Percentiles rank a stretch among this genome's conserved stretches.
phyloP scores from a whole-genome alignment of 2,888 invertebrate species.

The Tachystola acroxantha region DNA sequence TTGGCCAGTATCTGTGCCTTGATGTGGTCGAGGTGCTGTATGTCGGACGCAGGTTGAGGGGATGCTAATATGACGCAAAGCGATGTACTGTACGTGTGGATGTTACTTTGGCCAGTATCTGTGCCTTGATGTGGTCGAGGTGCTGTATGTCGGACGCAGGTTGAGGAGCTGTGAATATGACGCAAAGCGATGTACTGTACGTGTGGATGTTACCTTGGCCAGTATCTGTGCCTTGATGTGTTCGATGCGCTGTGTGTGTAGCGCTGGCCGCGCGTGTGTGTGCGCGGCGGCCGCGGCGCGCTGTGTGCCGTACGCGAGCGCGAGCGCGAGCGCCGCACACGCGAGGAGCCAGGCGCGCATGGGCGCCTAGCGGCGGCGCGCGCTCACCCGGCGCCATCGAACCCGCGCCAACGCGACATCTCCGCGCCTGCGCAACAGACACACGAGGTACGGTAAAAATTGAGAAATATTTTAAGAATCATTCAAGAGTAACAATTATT shows the following conservation, averaged over 20 bases:
- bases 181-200: conserved; percentile 49
- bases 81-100: no score
- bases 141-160: conserved; percentile 25
- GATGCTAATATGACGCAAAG: no score
- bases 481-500: not conserved
- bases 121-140: conserved; percentile 32
- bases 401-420: conserved; percentile 65
- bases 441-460: not conserved
- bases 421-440: conserved; percentile 44
- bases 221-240: conserved; percentile 32
- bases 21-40: no score
- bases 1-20: no score
- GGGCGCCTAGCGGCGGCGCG: conserved; percentile 45
- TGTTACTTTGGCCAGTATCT: no score
- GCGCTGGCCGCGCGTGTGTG: conserved; percentile 26
- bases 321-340: conserved; percentile 72
- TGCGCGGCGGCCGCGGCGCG: conserved; percentile 58
- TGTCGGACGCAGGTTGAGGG: no score
- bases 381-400: conserved; percentile 67
- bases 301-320: conserved; percentile 56
- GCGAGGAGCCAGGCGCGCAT: conserved; percentile 62
- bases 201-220: conserved; percentile 37
- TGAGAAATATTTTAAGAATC: no score
- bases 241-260: conserved; percentile 24
- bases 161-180: conserved; percentile 58